Conservation (phyloP, 1,140 invertebrate species). For the Samia ricini region DNA sequence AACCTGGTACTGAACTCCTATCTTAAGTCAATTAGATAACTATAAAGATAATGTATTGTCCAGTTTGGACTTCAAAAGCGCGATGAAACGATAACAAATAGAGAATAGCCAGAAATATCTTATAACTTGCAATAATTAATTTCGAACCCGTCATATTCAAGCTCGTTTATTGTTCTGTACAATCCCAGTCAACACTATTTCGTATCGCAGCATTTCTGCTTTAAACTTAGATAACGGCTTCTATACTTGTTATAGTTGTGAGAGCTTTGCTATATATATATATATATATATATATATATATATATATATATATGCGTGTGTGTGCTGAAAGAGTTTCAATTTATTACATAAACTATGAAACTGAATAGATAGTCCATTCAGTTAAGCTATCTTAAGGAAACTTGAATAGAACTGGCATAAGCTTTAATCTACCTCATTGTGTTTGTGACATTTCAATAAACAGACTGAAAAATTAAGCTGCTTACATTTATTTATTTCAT, state of each 20-base stretch:
- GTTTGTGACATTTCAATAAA: too few relatives aligned
- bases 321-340: too few relatives aligned
- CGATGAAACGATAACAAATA: constrained; percentile 19
- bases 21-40: constrained; percentile 2
- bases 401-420: too few relatives aligned
- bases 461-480: too few relatives aligned
- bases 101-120: constrained; percentile 9
- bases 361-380: not conserved
- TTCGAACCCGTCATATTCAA: constrained; percentile 25
- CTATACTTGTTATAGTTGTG: constrained; percentile 27
- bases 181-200: constrained; percentile 25
- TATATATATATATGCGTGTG: not conserved
- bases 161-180: constrained; percentile 31
- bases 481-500: too few relatives aligned
- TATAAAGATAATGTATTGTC: not conserved
- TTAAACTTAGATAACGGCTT: constrained; percentile 23
- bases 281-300: not conserved
- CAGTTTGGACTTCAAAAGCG: not conserved
- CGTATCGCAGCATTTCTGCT: constrained; percentile 23
- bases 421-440: too few relatives aligned
- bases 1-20: not conserved
- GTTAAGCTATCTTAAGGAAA: too few relatives aligned
- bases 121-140: constrained; percentile 32
- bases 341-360: not conserved
- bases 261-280: not conserved